Evolutionary conservation across 2,888 invertebrate species (phyloP), one percentile per base, ranked within the genome.

Genomic region (Onchidella celtica): DNA sequence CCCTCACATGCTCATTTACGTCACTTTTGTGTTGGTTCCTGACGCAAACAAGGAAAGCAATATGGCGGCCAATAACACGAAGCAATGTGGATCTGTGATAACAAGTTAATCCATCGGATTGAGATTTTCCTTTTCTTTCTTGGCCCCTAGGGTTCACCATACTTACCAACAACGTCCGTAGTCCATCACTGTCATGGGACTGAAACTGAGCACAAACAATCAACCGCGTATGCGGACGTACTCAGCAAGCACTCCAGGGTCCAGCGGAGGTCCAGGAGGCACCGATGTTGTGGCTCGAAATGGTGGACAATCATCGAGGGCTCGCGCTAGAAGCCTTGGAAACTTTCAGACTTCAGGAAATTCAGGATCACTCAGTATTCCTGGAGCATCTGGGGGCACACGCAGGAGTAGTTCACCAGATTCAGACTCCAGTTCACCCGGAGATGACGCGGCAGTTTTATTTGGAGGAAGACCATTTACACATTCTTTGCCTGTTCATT

Each of bases 351-450:
- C 88, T 32, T 75, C 86, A 34, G 88, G 86, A 76, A 87, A 87
- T 65, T 85, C 88, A 29, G 65, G 87, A 83, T 88, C 90, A 59
- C 83, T 91, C 34, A 87, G 87, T 83, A 92, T 92, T 82, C 92
- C 91, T 17, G 87, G 85, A 72, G 88, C 87, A 63, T 88, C 88
- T 65, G 90, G 90, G 74, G 89, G 88, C 78, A 87, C 88, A 34
- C 87, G 88, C 47, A 88, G 90, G 81, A 89, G 89, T 36, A 90
- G 87, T 79, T 89, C 90, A n/a, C 91, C 91, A 21, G 91, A 91
- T 80, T 92, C 92, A 55, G 92, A 92, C 83, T 89, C 90, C 32
- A 92, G 92, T 80, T 89, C 91, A 57, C 92, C 92, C 3, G 92
- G 91, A n/a, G 92, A 92, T 63, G 86, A 86, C 47, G 87, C 86